Evolutionary conservation across 2,113 vertebrate genomes (phyloP), one percentile per base, ranked within the genome.

Genomic region (Phalacrocorax brasilianus): DNA sequence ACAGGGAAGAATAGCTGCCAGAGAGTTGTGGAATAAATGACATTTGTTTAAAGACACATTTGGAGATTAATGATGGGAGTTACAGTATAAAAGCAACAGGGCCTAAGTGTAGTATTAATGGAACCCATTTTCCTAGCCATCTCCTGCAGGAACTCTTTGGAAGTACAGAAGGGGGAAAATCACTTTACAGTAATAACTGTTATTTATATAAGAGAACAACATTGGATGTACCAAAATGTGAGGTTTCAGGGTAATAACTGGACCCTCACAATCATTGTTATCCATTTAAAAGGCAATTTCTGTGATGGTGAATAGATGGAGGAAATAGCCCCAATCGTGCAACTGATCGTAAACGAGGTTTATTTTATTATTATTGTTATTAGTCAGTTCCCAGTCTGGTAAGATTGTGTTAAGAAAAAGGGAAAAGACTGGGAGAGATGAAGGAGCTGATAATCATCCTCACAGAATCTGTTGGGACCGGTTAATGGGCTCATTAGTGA

Each of bases 131-230:
- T 97, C 91, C 92, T 94, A 92, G 94, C 96, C 91, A 16, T 97
- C 97, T 98, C 96, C 98, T 97, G 96, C 94, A 97, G 96, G 96
- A 98, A 93, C 91, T 89, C 96, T 97, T 96, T 96, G 97, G 97
- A 96, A 97, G 92, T 95, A 47, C 73, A 91, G 94, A 62, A 73
- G 58, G 56, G 61, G 74, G 71, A 63, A 96, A 95, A 97, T 96
- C 92, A 68, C 96, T 98, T 98, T 95, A 84, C 95, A 67, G 97
- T 98, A 98, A 98, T 98, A 97, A 97, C 98, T 97, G 97, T 98
- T 98, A 98, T 98, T 98, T 98, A 97, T 98, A 87, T 97, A 97
- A 91, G 91, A 93, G 93, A 97, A 80, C 86, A 93, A 94, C 95
- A 91, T 65, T 95, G 95, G 96, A 91, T 97, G 94, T 95, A 97